Conservation (phyloP, 2,888 invertebrate species). For the Cerastis rubricosa region DNA sequence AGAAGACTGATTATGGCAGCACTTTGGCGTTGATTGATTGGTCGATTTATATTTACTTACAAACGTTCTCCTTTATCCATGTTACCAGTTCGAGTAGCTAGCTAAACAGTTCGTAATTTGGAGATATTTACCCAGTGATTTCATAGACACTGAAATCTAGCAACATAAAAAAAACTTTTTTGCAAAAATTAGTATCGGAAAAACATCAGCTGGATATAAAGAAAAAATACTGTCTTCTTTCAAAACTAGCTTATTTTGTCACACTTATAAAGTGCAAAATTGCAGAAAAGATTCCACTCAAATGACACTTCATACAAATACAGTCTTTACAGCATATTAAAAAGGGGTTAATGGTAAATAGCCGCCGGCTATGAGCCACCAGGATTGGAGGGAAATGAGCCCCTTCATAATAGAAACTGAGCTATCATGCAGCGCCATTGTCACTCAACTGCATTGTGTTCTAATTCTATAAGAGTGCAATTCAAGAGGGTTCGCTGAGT, state of each 20-base stretch:
- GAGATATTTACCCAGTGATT: background rate
- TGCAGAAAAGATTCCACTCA: background rate
- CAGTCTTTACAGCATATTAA: slow-evolving; percentile 4
- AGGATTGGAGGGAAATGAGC: slow-evolving; percentile 44
- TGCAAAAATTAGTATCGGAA: background rate
- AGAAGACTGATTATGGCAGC: slow-evolving; percentile 43
- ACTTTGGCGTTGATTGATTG: slow-evolving; percentile 20
- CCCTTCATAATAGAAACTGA: slow-evolving; percentile 45
- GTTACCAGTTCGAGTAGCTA: background rate
- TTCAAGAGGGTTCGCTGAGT: slow-evolving; percentile 12
- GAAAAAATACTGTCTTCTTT: background rate
- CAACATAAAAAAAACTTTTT: background rate
- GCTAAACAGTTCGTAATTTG: background rate
- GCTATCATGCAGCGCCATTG: slow-evolving; percentile 39
- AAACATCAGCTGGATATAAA: background rate
- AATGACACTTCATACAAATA: slow-evolving; percentile 7
- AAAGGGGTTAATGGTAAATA: slow-evolving; percentile 9
- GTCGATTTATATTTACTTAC: slow-evolving; percentile 1
- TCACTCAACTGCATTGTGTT: slow-evolving; percentile 33
- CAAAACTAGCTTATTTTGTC: background rate
- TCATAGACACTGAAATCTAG: background rate
- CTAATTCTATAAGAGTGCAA: slow-evolving; percentile 16
- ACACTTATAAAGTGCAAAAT: background rate
- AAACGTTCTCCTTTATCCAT: slow-evolving; percentile 8
- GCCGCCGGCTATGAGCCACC: slow-evolving; percentile 38